Evolutionary conservation across 2,797 vertebrate species (phyloP), one percentile per base, ranked within the genome.

Genomic region (Phrynocephalus vlangalii): DNA sequence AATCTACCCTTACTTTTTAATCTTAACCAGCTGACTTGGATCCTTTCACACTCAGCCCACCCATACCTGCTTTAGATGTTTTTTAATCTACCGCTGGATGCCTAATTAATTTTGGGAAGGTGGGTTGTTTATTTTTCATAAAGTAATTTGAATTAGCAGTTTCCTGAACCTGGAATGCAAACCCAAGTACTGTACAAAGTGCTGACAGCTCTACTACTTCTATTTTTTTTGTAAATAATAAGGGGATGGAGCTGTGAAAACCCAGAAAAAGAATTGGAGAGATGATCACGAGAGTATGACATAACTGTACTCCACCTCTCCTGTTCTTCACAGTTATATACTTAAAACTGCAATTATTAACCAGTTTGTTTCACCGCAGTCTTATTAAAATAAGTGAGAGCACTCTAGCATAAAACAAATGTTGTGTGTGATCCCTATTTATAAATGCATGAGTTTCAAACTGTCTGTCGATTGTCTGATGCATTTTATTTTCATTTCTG

Each of bases 401-500:
- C 22, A 15, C 38, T 30, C 22, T 3, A 28, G 30, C 13, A 6
- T 85, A 85, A 83, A 30, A 24, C 38, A 48, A 52, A 52, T 88
- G 48, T 13, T 38, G 67, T 78, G 33, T 79, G 66, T 22, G 38
- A 5, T 20, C 44, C 38, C 30, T 44, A 66, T 73, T 50, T 30
- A 56, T 71, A 73, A 84, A 63, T 50, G 44, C 50, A 24, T 18
- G 2, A 38, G 8, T n/a, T 22, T 56, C 66, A 30, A 63, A 52
- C 38, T 66, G 72, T 85, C 63, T 79, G 60, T 67, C 50, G 52
- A 87, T 66, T n/a, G 67, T 93, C 92, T 94, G 93, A 89, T 91
- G 92, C 91, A 9, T 89, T 94, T 67, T 67, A 92, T 94, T 96
- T 96, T 91, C 93, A 92, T 95, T 87, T 91, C 93, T 94, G 95